Conservation (phyloP, 2,113 vertebrate species). For the Panthera uncia region DNA sequence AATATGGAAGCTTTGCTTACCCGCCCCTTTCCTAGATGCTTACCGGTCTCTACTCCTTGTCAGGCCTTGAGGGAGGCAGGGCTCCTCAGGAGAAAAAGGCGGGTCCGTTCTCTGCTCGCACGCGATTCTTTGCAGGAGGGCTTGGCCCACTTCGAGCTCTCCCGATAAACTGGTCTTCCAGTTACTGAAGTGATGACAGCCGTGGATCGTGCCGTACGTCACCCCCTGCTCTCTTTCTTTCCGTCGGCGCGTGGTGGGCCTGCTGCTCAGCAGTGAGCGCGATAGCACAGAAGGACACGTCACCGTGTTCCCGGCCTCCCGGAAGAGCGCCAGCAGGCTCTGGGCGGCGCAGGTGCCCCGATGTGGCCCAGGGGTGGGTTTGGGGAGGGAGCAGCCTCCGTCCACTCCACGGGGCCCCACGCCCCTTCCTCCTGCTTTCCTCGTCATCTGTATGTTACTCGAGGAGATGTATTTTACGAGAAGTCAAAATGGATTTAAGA, state of each 20-base stretch:
- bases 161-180: not conserved
- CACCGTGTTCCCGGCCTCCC: not conserved
- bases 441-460: not conserved
- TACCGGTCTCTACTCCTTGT: too few species aligned
- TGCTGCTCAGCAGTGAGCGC: not conserved
- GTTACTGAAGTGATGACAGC: not conserved
- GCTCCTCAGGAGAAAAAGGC: too few species aligned
- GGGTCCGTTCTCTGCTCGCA: not conserved
- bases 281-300: accelerated
- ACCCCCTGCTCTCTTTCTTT: not conserved
- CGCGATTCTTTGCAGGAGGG: not conserved
- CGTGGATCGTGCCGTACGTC: accelerated
- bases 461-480: not conserved
- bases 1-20: accelerated
- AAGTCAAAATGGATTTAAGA: not conserved
- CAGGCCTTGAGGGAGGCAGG: accelerated
- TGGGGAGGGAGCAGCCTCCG: not conserved
- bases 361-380: not conserved
- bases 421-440: not conserved
- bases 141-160: not conserved
- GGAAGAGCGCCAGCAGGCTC: too few species aligned
- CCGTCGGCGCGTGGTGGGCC: not conserved
- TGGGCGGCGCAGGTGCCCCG: accelerated
- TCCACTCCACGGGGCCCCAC: not conserved
- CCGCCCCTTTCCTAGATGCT: too few species aligned